Evolutionary conservation across 2,797 vertebrate genomes (phyloP), one percentile per base, ranked within the genome.

Genomic region (Anas acuta): DNA sequence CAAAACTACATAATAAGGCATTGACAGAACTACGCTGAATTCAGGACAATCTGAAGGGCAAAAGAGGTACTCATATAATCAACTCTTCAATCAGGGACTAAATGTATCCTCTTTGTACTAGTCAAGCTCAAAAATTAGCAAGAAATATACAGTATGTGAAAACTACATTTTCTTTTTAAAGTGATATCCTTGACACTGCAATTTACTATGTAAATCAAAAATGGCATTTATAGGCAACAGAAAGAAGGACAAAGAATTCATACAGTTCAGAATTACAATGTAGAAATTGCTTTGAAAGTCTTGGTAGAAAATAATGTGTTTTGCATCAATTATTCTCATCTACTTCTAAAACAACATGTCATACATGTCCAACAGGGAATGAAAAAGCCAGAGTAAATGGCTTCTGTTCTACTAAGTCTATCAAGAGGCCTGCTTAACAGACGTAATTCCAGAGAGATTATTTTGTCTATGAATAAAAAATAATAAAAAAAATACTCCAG

Each of bases 181-280:
- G 33, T 69, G 45, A 89, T 80, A 30, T 39, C 49, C 49, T 77
- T 91, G 80, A 92, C 84, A 87, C 58, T 54, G 74, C 57, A 90
- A 90, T 80, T 92, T 82, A 65, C 77, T 74, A 53, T 33, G 87
- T n/a, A 92, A 93, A 90, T 93, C 32, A 87, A 90, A 96, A 76
- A 22, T 1, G 5, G 84, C 72, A 79, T 61, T 94, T 91, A 87
- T 5, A 94, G 53, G 88, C 87, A 93, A 77, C 61, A 82, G 61
- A 86, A 92, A 65, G 49, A 16, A 89, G 39, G 64, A 91, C 71
- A 92, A 87, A 93, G 35, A 91, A 88, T 49, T 91, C 73, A 64
- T 33, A 76, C 43, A 72, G 61, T 82, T 74, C 43, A 89, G 71
- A 85, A 95, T 84, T 92, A 90, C 41, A 71, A 62, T 43, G 72